Conservation (phyloP, 2,113 vertebrate genomes). For the Lethenteron reissneri region DNA sequence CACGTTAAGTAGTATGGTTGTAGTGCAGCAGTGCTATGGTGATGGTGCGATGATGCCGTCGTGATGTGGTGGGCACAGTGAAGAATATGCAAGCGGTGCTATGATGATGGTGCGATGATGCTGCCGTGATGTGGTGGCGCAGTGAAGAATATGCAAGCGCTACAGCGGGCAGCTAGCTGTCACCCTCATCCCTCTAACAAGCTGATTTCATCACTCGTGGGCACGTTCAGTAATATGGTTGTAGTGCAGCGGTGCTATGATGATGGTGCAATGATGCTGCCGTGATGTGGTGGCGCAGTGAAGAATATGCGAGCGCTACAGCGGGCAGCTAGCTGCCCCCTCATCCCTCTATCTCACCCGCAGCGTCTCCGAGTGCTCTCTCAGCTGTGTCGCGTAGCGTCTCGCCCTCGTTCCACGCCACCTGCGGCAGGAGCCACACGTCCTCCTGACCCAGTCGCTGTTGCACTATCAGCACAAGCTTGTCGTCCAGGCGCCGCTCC, state of each 20-base stretch:
- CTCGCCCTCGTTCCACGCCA: slow-evolving; percentile 55
- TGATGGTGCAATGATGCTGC: not conserved
- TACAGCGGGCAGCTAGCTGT: no score
- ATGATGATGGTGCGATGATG: no score
- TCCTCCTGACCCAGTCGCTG: slow-evolving; percentile 40
- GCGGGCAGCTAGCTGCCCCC: no score
- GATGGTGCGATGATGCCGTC: not conserved
- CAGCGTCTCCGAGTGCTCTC: slow-evolving; percentile 28
- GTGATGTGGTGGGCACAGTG: not conserved
- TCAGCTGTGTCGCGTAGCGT: slow-evolving; percentile 54
- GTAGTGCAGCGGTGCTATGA: no score
- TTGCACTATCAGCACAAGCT: slow-evolving; percentile 46
- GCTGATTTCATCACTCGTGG: no score
- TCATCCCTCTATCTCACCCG: slow-evolving; percentile 26
- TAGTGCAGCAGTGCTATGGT: no score
- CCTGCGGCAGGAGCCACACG: slow-evolving; percentile 65
- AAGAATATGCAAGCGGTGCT: not conserved
- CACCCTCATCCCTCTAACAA: no score
- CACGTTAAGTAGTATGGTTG: no score
- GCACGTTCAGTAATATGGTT: no score
- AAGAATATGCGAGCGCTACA: not conserved
- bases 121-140: not conserved
- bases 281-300: not conserved
- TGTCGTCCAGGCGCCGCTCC: slow-evolving; percentile 42
- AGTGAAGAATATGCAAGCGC: not conserved